Conservation (phyloP, 2,113 vertebrate genomes). For the Melanostigma gelatinosum region DNA sequence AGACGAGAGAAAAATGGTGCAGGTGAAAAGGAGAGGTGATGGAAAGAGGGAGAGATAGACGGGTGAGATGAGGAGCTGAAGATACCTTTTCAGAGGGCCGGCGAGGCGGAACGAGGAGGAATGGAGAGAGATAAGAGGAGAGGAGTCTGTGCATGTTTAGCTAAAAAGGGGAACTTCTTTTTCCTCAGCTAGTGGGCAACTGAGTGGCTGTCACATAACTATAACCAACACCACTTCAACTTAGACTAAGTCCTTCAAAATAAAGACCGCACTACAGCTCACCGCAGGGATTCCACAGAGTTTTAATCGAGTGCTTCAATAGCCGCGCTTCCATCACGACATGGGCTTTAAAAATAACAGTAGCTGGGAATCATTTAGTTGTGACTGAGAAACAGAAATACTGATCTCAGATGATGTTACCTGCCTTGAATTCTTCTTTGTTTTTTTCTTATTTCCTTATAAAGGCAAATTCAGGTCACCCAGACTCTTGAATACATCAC, state of each 20-base stretch:
- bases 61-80: slow-evolving; percentile 44
- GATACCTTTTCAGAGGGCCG: slow-evolving; percentile 59
- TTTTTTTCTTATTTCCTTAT: not conserved
- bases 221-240: slow-evolving; percentile 50
- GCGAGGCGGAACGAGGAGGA: slow-evolving; percentile 46
- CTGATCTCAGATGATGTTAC: not conserved
- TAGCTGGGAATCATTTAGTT: not conserved
- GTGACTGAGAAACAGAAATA: not conserved
- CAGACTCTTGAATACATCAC: not conserved
- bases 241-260: slow-evolving; percentile 45
- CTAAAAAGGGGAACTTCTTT: slow-evolving; percentile 45
- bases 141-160: slow-evolving; percentile 58
- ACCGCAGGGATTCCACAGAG: slow-evolving; percentile 13
- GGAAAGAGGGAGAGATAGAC: slow-evolving; percentile 31
- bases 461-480: not conserved
- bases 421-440: not conserved
- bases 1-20: slow-evolving; percentile 10
- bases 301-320: slow-evolving; percentile 36
- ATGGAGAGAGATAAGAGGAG: slow-evolving; percentile 61
- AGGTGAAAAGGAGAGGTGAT: slow-evolving; percentile 46
- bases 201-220: slow-evolving; percentile 52
- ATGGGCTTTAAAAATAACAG: slow-evolving; percentile 8
- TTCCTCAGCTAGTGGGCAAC: slow-evolving; percentile 27
- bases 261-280: slow-evolving; percentile 23
- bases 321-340: not conserved